Evolutionary conservation across 2,113 vertebrate species (phyloP).

Genomic region (Prionailurus viverrinus): DNA sequence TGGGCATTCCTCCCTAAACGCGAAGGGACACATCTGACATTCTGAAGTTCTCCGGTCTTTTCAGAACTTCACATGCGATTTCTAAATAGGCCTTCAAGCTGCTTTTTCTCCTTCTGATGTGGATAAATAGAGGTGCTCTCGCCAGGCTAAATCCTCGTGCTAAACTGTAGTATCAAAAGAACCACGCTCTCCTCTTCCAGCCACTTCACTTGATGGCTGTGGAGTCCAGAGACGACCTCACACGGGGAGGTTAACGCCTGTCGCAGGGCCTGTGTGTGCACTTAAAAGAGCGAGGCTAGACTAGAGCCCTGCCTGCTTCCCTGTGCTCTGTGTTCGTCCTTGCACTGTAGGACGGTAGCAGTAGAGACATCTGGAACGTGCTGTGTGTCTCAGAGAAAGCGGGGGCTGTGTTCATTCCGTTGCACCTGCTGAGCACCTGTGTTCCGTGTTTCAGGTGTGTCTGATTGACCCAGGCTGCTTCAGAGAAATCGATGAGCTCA

Average conservation of each 20-base stretch:
- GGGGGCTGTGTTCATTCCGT: not conserved
- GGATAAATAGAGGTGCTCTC: not conserved
- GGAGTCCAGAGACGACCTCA: not conserved
- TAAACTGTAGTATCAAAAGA: not conserved
- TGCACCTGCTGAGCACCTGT: not conserved
- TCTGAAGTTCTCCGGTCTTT: not conserved
- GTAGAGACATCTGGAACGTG: not conserved
- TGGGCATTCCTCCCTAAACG: not conserved
- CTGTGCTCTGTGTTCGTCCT: rapidly evolving
- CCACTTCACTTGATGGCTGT: not conserved
- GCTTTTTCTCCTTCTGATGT: not conserved
- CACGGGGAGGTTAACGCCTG: not conserved
- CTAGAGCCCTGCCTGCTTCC: not conserved
- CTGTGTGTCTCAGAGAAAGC: slow-evolving; percentile 38
- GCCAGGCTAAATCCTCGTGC: not conserved
- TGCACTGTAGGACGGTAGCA: no score
- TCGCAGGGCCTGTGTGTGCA: not conserved
- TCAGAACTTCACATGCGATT: not conserved
- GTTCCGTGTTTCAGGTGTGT: slow-evolving; percentile 90
- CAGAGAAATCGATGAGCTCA: slow-evolving; percentile 97
- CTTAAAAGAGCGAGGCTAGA: no score
- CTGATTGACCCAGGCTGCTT: slow-evolving; percentile 98
- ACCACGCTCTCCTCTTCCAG: not conserved
- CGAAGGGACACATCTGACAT: not conserved
- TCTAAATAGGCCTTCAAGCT: not conserved